A percentile compares a stretch with the other conserved stretches of the same genome.
Evolutionary conservation across 2,888 invertebrate species (phyloP).

Genomic region (Leptinotarsa tumamoca): DNA sequence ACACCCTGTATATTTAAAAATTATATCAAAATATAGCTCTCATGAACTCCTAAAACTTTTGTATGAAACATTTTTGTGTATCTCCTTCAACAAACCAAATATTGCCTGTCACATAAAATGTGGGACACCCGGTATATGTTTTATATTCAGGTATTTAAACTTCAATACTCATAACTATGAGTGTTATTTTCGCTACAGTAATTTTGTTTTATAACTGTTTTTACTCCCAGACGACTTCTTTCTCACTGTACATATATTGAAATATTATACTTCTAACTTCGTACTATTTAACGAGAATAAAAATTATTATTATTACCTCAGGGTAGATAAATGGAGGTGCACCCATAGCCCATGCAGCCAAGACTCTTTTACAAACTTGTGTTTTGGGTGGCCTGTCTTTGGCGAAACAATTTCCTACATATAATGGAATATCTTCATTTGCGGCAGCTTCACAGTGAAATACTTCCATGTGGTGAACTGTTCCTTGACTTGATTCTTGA

Average conservation of each 20-base stretch:
- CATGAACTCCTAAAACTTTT: too few species aligned
- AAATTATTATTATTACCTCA: conserved; percentile 63
- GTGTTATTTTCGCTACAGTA: too few species aligned
- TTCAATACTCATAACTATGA: too few species aligned
- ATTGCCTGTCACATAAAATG: too few species aligned
- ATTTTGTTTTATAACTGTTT: too few species aligned
- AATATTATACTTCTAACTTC: neutral
- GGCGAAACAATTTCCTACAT: conserved; percentile 87
- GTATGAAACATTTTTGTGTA: too few species aligned
- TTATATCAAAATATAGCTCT: too few species aligned
- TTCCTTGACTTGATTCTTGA: conserved; percentile 81
- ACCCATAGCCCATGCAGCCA: conserved; percentile 99
- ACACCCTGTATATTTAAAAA: too few species aligned
- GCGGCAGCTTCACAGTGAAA: conserved; percentile 89
- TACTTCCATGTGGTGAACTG: conserved; percentile 99
- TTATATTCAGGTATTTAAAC: too few species aligned
- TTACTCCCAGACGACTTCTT: too few species aligned
- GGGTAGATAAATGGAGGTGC: conserved; percentile 89
- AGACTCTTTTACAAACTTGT: conserved; percentile 84
- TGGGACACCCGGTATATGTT: too few species aligned
- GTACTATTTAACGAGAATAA: neutral
- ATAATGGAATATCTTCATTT: conserved; percentile 77
- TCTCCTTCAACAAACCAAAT: too few species aligned
- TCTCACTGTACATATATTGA: neutral
- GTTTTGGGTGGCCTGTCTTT: conserved; percentile 79